Conservation (phyloP, 2,797 vertebrate genomes). For the Sternotherus odoratus region DNA sequence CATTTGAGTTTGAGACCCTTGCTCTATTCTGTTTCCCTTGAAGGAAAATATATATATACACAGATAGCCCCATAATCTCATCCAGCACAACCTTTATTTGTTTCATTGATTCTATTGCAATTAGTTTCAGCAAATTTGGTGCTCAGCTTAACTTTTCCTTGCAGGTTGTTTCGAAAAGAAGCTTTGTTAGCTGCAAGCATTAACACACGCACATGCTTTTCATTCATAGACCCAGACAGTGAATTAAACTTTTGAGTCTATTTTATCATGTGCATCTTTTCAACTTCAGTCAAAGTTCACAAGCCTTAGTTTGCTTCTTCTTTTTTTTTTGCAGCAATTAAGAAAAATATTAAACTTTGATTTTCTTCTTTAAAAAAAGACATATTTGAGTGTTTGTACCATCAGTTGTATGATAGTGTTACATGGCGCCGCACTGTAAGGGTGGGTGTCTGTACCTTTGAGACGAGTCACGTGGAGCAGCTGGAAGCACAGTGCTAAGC, state of each 20-base stretch:
- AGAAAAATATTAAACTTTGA: background rate
- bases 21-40: too few relatives aligned
- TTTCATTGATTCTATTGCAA: background rate
- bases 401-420: background rate
- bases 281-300: background rate
- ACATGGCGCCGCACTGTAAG: background rate
- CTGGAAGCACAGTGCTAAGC: background rate
- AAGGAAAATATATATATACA: background rate
- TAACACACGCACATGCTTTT: background rate
- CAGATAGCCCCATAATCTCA: background rate
- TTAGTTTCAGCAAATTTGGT: background rate
- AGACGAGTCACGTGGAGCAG: background rate
- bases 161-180: background rate
- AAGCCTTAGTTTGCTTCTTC: background rate
- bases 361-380: background rate
- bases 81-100: background rate
- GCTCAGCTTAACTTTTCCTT: background rate
- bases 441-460: background rate
- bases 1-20: too few relatives aligned
- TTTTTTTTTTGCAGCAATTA: background rate
- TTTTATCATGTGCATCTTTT: background rate
- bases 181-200: background rate
- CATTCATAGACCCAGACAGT: background rate
- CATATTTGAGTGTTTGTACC: background rate
- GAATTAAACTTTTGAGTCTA: slow-evolving; percentile 4